Evolutionary conservation across 1,140 invertebrate species (phyloP).

Genomic region (Goniozus legneri): DNA sequence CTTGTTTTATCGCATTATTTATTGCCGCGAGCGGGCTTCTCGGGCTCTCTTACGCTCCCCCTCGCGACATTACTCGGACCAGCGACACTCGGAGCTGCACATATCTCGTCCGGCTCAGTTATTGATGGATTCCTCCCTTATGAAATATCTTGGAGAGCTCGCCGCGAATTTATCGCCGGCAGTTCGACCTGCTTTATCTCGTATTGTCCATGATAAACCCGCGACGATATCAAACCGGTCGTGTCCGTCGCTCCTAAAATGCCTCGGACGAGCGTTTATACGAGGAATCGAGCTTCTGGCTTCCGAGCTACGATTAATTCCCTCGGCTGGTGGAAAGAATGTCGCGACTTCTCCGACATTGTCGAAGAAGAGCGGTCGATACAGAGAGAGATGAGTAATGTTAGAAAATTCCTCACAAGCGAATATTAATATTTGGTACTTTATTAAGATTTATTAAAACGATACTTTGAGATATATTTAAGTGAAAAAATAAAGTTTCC

Average conservation of each 20-base stretch:
- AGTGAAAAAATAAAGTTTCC: too few relatives aligned
- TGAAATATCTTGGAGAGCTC: constrained; percentile 51
- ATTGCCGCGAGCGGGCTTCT: constrained; percentile 35
- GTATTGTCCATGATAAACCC: constrained; percentile 54
- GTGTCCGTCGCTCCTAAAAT: constrained; percentile 31
- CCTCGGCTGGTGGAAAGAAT: too few relatives aligned
- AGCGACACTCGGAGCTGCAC: constrained; percentile 9
- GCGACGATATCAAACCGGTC: constrained; percentile 38
- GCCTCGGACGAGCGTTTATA: constrained; percentile 31
- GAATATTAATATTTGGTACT: too few relatives aligned
- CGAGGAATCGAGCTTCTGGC: too few relatives aligned
- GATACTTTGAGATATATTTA: too few relatives aligned
- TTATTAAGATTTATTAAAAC: too few relatives aligned
- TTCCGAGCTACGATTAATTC: too few relatives aligned
- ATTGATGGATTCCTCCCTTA: constrained; percentile 57
- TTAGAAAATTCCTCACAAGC: too few relatives aligned
- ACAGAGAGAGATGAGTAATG: background rate
- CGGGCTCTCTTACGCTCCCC: background rate
- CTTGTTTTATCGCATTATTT: constrained; percentile 57
- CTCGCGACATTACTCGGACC: constrained; percentile 8
- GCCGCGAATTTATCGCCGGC: constrained; percentile 53
- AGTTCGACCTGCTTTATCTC: constrained; percentile 52
- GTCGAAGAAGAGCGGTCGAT: background rate
- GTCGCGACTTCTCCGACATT: too few relatives aligned
- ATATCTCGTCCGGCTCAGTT: constrained; percentile 26